A percentile compares a stretch with the other conserved stretches of the same genome.
Conservation (phyloP, 2,888 invertebrate genomes). For the Xanthorhoe spadicearia region DNA sequence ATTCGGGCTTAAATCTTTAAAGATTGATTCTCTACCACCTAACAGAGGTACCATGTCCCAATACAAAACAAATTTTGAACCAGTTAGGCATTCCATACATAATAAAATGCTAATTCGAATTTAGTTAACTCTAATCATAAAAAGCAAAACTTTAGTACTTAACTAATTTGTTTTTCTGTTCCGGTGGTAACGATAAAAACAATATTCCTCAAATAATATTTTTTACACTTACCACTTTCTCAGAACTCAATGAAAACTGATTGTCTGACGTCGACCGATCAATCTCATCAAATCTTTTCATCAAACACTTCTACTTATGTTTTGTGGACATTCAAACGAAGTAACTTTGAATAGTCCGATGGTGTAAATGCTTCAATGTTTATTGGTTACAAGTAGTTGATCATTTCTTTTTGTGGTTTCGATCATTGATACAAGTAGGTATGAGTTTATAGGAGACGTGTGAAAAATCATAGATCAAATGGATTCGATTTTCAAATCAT, state of each 20-base stretch:
- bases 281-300: slow-evolving; percentile 17
- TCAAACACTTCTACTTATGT: not conserved
- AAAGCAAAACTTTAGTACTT: not conserved
- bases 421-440: too few relatives aligned
- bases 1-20: too few relatives aligned
- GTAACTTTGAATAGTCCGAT: slow-evolving; percentile 24
- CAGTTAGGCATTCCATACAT: not conserved
- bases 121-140: not conserved
- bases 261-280: slow-evolving; percentile 4
- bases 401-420: not conserved
- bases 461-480: too few relatives aligned
- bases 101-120: not conserved
- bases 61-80: not conserved
- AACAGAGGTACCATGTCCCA: too few relatives aligned
- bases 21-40: too few relatives aligned
- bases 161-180: not conserved
- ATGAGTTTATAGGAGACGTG: too few relatives aligned
- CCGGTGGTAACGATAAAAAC: not conserved
- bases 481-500: too few relatives aligned
- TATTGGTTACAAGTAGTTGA: slow-evolving; percentile 1
- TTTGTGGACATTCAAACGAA: slow-evolving; percentile 24
- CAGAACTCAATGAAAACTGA: not conserved
- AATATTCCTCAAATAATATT: not conserved
- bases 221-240: not conserved
- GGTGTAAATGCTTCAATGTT: not conserved